Base-by-base conservation (phyloP, 2,797 vertebrate species). In the Galago senegalensis region DNA sequence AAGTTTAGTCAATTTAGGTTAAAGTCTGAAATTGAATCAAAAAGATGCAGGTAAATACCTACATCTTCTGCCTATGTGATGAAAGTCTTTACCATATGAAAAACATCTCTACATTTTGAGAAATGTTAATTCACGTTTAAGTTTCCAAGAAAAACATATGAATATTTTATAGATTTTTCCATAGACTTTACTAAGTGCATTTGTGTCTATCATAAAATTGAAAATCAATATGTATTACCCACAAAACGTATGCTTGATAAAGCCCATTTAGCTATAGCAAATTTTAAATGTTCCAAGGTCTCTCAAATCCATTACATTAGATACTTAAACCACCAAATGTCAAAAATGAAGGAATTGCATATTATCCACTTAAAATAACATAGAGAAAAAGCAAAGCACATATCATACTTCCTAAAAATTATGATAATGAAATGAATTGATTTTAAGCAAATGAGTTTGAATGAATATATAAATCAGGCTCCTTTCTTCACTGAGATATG, bases 381-480 rank as follows among this genome's bases (percentile, higher is more conserved):
- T 93, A 1, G 65, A n/a, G 1, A 2, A 77, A 90, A 73, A 53
- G 1, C 20, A 75, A 76, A 53, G 1, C 20, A 75, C 3, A 61
- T 3, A 46, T 56, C 93, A 87, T 97, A 92, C 80, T 72, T 98
- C 94, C 13, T 72, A 95, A 98, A 88, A 97, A 96, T 95, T 97
- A 94, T 46, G 96, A 97, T 17, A 29, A 73, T 18, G 31, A 87
- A 76, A 86, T 18, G 17, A 31, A 72, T 75, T 73, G 6, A 25
- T 88, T 95, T 93, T 86, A 89, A 95, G 46, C 13, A 73, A 92
- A 84, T 83, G 14, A 8, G 11, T 86, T 88, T 75, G 56, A 79
- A 65, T 65, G 58, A 49, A 63, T 83, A 1, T 34, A 21, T 76
- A 93, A 88, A 31, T 88, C 4, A 12, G 49, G 34, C 83, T 79